A percentile compares a stretch with the other conserved stretches of the same genome.
Evolutionary conservation across 2,113 vertebrate species (phyloP).

Genomic region (Vulpes lagopus): DNA sequence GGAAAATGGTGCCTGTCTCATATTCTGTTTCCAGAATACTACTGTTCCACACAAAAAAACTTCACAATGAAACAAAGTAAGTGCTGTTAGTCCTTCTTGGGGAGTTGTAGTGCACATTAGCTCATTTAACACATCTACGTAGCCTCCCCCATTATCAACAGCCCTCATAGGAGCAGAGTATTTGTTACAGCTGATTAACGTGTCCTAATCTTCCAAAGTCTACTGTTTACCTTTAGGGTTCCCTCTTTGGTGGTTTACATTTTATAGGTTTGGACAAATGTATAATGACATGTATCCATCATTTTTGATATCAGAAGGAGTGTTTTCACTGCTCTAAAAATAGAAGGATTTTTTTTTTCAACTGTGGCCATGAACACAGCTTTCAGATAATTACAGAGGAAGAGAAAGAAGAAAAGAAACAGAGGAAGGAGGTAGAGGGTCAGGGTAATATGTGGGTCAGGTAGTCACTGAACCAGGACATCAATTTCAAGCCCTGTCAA

Average conservation of each 20-base stretch:
- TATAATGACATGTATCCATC: not conserved
- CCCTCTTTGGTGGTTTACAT: not conserved
- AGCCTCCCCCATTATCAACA: not conserved
- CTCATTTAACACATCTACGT: not conserved
- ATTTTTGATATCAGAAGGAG: not conserved
- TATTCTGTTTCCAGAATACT: not conserved
- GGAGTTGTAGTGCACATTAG: not conserved
- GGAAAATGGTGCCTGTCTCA: conserved; percentile 4
- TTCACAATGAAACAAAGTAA: not conserved
- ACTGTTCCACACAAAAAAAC: not conserved
- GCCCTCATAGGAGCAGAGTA: not conserved
- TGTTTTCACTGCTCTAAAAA: not conserved
- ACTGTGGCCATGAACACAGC: not conserved
- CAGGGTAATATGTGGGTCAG: not conserved
- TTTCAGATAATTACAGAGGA: not conserved
- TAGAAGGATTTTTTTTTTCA: not conserved
- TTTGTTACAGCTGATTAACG: not conserved
- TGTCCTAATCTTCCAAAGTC: not conserved
- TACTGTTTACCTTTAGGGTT: not conserved
- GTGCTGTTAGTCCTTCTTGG: not conserved
- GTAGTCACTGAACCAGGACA: not conserved
- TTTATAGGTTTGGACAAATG: not conserved
- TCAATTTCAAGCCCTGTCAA: not conserved
- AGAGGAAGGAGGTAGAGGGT: not conserved
- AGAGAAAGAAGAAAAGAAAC: not conserved